Evolutionary conservation across 2,888 invertebrate genomes (phyloP), one percentile per base, ranked within the genome.

Genomic region (Acrocyrtus sp.): DNA sequence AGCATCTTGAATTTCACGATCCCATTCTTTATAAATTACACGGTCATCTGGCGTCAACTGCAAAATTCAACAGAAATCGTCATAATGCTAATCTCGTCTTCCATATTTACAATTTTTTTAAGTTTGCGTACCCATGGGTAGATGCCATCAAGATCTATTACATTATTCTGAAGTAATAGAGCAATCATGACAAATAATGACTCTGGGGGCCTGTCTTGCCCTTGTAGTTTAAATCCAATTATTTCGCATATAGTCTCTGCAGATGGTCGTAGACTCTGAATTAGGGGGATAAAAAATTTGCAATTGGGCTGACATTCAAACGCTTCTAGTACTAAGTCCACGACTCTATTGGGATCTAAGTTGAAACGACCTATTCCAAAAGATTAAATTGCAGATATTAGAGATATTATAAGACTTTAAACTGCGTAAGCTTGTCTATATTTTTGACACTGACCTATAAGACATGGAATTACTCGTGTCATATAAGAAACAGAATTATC

Each of bases 301-400:
- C 91, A 89, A 84, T 92, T 88, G 0, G 93, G 91, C 65, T 93
- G 89, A 79, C 92, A 91, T 84, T 99, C 98, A 87, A 99, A 98
- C 27, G 95, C 94, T 85, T 99, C 98, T 81, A 99, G 86, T 81
- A 99, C 93, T 76, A 98, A 91, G 84, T 99, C 99, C 78, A 98
- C 86, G 15, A 98, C 97, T 83, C 98, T 88, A 85, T 99, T 99
- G 3, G 99, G 99, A 86, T 99, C 99, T 84, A 99, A 89, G 86
- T 98, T 98, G 84, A 99, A 99, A 85, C 97, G 98, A 83, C 99
- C 98, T 51, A 87, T 87, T 65, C n/a, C 62, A 45, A 65, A 58
- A 60, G 12, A 51, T 34, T 34, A 24, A 22, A 43, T 56, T 57
- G 56, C n/a, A 21, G 17, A 17, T n/a, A 41, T 24, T 19, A 21